These are phyloP conservation scores for Coleophora flavipennella DNA, from an alignment of 2,888 invertebrate genomes.

Conservation along the genomic window DNA sequence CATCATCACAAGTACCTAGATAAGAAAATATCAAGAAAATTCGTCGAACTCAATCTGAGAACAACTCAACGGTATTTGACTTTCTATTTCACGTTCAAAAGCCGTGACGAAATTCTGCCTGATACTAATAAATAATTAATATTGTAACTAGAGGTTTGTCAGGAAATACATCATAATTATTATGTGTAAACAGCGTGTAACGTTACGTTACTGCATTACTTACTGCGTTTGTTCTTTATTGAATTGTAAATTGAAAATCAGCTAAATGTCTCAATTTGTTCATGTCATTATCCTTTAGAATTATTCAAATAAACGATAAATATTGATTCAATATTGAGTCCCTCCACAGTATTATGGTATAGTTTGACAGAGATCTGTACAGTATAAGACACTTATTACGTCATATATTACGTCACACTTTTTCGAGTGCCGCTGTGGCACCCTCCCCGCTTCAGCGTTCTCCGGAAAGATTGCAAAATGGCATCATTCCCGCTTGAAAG, in stretches of 20 bases:
- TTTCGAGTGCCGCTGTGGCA: too few relatives aligned
- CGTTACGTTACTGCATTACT: background rate
- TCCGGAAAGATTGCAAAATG: too few relatives aligned
- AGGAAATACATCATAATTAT: constrained; percentile 1
- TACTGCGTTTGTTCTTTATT: background rate
- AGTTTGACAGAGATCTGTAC: too few relatives aligned
- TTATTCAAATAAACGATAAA: too few relatives aligned
- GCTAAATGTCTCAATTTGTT: background rate
- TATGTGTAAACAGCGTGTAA: background rate
- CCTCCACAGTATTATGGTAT: too few relatives aligned
- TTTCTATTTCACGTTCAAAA: constrained; percentile 50
- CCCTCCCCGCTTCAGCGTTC: too few relatives aligned
- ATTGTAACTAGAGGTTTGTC: constrained; percentile 6
- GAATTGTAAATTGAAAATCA: background rate
- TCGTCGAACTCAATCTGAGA: constrained; percentile 20
- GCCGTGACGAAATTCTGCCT: constrained; percentile 32
- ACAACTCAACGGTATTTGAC: constrained; percentile 31
- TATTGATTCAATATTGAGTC: too few relatives aligned
- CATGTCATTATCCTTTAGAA: background rate
- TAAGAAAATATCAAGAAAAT: constrained; percentile 1
- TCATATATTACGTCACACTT: too few relatives aligned
- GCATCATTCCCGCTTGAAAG: too few relatives aligned
- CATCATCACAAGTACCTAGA: too few relatives aligned
- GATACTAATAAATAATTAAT: constrained; percentile 23
- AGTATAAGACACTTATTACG: too few relatives aligned